A percentile compares a stretch with the other conserved stretches of the same genome.
These are phyloP conservation scores for Trissonchulus sp. DNA, from an alignment of 2,888 invertebrate species.

Conservation along the genomic window DNA sequence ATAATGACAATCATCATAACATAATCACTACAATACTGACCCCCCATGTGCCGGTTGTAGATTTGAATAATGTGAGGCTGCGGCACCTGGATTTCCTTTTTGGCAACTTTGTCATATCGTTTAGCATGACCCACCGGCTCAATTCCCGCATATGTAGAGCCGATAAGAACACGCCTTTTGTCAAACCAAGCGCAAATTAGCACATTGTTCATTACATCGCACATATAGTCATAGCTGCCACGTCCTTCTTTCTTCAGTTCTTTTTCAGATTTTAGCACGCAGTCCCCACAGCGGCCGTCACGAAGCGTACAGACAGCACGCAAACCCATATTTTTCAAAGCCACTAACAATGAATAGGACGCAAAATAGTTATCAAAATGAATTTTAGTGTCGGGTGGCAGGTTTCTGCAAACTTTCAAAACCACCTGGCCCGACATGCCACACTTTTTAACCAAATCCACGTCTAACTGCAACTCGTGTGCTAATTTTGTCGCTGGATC, in stretches of 20 bases:
- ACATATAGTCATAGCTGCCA: background rate
- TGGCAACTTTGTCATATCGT: background rate
- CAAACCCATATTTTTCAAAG: background rate
- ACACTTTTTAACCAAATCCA: constrained; percentile 3
- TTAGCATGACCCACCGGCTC: background rate
- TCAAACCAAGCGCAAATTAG: constrained; percentile 10
- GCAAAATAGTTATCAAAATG: constrained; percentile 3
- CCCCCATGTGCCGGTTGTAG: background rate
- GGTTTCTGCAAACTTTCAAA: background rate
- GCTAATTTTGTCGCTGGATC: background rate
- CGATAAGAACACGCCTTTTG: background rate
- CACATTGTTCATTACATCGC: background rate
- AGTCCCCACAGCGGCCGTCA: background rate
- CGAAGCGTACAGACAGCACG: background rate
- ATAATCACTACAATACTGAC: too few relatives aligned
- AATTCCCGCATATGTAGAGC: background rate
- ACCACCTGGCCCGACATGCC: background rate
- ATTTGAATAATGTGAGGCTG: background rate
- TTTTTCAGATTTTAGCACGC: constrained; percentile 1
- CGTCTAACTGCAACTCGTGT: background rate
- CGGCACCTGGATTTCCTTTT: background rate
- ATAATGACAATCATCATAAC: too few relatives aligned
- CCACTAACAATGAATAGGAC: background rate
- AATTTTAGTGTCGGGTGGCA: background rate
- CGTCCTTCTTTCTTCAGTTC: constrained; percentile 5